Evolutionary conservation across 2,888 invertebrate species (phyloP).

Genomic region (Pseudanteris insignis): DNA sequence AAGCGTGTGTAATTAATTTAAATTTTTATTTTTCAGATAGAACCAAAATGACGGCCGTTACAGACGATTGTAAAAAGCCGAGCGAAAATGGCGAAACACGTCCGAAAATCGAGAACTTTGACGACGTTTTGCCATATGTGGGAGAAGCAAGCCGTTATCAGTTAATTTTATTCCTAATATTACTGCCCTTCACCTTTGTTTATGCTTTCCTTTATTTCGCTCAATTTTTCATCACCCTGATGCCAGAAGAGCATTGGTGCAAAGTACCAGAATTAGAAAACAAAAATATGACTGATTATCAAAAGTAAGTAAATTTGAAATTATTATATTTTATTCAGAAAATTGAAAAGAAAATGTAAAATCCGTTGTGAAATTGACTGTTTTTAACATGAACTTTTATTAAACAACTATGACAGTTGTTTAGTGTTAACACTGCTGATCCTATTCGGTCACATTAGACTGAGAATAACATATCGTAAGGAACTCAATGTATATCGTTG

Average conservation of each 20-base stretch:
- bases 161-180: conserved; percentile 59
- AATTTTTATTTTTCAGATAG: conserved; percentile 46
- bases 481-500: no score
- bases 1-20: no score
- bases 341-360: no score
- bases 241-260: conserved; percentile 64
- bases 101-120: conserved; percentile 59
- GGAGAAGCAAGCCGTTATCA: conserved; percentile 64
- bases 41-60: conserved; percentile 56
- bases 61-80: conserved; percentile 52
- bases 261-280: conserved; percentile 55
- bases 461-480: no score
- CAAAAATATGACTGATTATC: conserved; percentile 56
- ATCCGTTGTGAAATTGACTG: no score
- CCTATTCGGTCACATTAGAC: no score
- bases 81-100: conserved; percentile 55
- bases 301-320: conserved; percentile 59
- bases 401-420: no score
- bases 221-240: conserved; percentile 63
- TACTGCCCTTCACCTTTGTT: conserved; percentile 63
- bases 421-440: no score
- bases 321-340: no score
- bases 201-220: conserved; percentile 65
- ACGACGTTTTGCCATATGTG: conserved; percentile 62
- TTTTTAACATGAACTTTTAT: no score